These are phyloP conservation scores for Trogon surrucura DNA, from an alignment of 2,113 vertebrate species.

Conservation along the genomic window DNA sequence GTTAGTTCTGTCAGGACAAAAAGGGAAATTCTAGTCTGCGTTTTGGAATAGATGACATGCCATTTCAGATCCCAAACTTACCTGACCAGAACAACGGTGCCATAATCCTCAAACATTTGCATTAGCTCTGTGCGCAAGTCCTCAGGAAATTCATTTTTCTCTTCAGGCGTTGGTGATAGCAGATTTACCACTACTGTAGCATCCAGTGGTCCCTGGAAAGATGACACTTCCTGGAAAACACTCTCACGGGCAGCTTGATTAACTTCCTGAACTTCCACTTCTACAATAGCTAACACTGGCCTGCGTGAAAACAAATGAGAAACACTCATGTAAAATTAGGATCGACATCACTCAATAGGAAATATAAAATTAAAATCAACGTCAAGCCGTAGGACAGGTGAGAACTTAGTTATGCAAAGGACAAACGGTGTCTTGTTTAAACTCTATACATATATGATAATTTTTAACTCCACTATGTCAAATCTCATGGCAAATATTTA, in stretches of 20 bases:
- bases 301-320: constrained; percentile 52
- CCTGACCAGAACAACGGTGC: constrained; percentile 81
- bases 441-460: neutral
- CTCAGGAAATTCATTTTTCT: constrained; percentile 79
- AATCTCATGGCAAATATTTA: neutral
- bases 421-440: neutral
- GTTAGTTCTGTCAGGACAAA: neutral
- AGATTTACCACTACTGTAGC: constrained; percentile 80
- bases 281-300: constrained; percentile 82
- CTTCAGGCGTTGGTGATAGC: constrained; percentile 69
- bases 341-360: neutral
- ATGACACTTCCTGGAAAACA: constrained; percentile 82
- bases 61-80: neutral
- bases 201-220: constrained; percentile 81
- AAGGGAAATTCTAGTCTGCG: neutral
- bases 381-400: neutral
- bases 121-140: constrained; percentile 79
- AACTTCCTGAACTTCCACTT: constrained; percentile 83
- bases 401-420: neutral
- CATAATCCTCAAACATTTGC: constrained; percentile 77
- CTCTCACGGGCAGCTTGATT: constrained; percentile 75
- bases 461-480: neutral
- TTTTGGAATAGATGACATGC: neutral
- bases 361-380: neutral
- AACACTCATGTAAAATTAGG: constrained; percentile 9